A percentile compares a stretch with the other conserved stretches of the same genome.
Evolutionary conservation across 2,888 invertebrate species (phyloP).

Genomic region (Abrostola tripartita): DNA sequence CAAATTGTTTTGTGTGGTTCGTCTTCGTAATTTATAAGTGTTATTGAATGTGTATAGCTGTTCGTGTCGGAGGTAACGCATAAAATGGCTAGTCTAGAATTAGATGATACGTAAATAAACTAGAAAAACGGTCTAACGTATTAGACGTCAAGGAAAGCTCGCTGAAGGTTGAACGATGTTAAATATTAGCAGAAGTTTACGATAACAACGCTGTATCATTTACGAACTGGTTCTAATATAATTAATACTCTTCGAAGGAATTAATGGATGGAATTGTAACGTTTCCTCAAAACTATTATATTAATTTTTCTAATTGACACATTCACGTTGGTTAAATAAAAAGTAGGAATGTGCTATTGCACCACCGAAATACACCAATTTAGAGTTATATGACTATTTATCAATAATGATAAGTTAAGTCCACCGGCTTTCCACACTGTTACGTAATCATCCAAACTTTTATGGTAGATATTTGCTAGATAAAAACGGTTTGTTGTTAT

Average conservation of each 20-base stretch:
- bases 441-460: slow-evolving; percentile 78
- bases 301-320: slow-evolving; percentile 77
- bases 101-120: slow-evolving; percentile 72
- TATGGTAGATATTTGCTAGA: slow-evolving; percentile 85
- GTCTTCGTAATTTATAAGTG: slow-evolving; percentile 84
- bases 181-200: slow-evolving; percentile 55
- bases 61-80: slow-evolving; percentile 74
- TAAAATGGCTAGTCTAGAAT: slow-evolving; percentile 79
- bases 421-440: slow-evolving; percentile 81
- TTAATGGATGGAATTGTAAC: slow-evolving; percentile 82
- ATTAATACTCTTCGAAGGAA: slow-evolving; percentile 72
- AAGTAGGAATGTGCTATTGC: slow-evolving; percentile 87
- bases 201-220: slow-evolving; percentile 54
- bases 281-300: slow-evolving; percentile 57
- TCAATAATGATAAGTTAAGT: slow-evolving; percentile 76
- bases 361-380: slow-evolving; percentile 86
- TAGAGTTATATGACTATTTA: slow-evolving; percentile 75
- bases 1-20: slow-evolving; percentile 82
- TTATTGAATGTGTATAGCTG: slow-evolving; percentile 85
- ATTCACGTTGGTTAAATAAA: slow-evolving; percentile 73
- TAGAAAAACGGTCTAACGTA: slow-evolving; percentile 69
- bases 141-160: slow-evolving; percentile 72
- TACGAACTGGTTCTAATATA: slow-evolving; percentile 52
- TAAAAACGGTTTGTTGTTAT: slow-evolving; percentile 84
- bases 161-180: slow-evolving; percentile 83